These are phyloP conservation scores for Drosophila diplacantha DNA, from an alignment of 2,888 invertebrate genomes.

Conservation along the genomic window DNA sequence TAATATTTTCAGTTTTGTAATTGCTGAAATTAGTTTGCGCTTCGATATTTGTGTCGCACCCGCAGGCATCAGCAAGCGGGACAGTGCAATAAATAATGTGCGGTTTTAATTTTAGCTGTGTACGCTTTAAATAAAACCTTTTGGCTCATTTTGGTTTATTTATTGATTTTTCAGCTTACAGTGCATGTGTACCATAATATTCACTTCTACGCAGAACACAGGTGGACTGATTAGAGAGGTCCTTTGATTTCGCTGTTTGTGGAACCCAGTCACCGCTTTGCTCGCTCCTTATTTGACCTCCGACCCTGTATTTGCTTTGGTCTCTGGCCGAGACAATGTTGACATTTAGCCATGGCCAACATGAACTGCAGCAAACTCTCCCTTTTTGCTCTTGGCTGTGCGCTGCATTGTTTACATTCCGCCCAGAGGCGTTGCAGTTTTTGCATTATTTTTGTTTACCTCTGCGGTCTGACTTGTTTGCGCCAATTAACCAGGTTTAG, in stretches of 20 bases:
- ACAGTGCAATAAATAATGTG: constrained; percentile 48
- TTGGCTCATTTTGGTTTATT: constrained; percentile 45
- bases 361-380: constrained; percentile 8
- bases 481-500: constrained; percentile 42
- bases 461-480: constrained; percentile 42
- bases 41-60: constrained; percentile 27
- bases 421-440: constrained; percentile 18
- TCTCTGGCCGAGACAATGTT: constrained; percentile 16
- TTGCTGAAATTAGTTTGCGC: constrained; percentile 24
- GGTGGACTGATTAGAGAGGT: constrained; percentile 28
- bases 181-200: constrained; percentile 14
- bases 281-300: constrained; percentile 13
- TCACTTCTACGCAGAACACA: neutral
- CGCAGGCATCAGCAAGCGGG: constrained; percentile 28
- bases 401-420: constrained; percentile 4
- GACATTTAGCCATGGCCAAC: constrained; percentile 19
- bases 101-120: constrained; percentile 60
- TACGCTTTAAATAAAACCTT: constrained; percentile 47
- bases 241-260: constrained; percentile 14
- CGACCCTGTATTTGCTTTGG: constrained; percentile 12
- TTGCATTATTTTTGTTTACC: constrained; percentile 26
- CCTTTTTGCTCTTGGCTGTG: neutral
- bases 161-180: constrained; percentile 63
- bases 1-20: constrained; percentile 30
- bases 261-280: constrained; percentile 1